Evolutionary conservation across 2,797 vertebrate genomes (phyloP).

Genomic region (Nannoperca obscura): DNA sequence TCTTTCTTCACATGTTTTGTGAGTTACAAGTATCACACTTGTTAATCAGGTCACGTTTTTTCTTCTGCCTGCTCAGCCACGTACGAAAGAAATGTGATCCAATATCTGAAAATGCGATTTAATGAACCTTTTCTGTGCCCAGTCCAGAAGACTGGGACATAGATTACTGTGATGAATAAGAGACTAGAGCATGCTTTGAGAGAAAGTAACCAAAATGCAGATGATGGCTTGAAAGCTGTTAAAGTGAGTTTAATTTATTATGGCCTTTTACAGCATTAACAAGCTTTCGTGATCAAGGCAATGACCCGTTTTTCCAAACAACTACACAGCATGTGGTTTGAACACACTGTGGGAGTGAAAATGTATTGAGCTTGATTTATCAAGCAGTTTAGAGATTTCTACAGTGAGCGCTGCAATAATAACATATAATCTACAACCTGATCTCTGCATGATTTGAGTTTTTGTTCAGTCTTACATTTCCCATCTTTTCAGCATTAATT

Average conservation of each 20-base stretch:
- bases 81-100: constrained; percentile 81
- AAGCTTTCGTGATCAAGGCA: constrained; percentile 78
- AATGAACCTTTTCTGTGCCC: constrained; percentile 80
- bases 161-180: constrained; percentile 80
- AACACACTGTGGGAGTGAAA: constrained; percentile 66
- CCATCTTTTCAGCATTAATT: constrained; percentile 18
- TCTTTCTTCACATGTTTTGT: constrained; percentile 57
- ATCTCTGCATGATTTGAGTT: constrained; percentile 36
- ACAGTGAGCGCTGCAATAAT: constrained; percentile 34
- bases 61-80: constrained; percentile 59
- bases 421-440: constrained; percentile 48
- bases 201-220: constrained; percentile 71
- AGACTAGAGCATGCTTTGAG: constrained; percentile 63
- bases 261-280: constrained; percentile 75
- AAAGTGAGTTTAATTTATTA: constrained; percentile 80
- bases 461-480: constrained; percentile 26
- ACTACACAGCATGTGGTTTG: constrained; percentile 69
- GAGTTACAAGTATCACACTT: constrained; percentile 60
- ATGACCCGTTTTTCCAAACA: constrained; percentile 79
- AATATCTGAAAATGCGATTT: constrained; percentile 82
- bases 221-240: constrained; percentile 75
- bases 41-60: constrained; percentile 72
- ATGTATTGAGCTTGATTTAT: constrained; percentile 69
- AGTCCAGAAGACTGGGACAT: constrained; percentile 70
- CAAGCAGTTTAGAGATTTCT: constrained; percentile 52